phyloP scores from a whole-genome alignment of 2,888 invertebrate genomes.

The Zeuzera pyrina region DNA sequence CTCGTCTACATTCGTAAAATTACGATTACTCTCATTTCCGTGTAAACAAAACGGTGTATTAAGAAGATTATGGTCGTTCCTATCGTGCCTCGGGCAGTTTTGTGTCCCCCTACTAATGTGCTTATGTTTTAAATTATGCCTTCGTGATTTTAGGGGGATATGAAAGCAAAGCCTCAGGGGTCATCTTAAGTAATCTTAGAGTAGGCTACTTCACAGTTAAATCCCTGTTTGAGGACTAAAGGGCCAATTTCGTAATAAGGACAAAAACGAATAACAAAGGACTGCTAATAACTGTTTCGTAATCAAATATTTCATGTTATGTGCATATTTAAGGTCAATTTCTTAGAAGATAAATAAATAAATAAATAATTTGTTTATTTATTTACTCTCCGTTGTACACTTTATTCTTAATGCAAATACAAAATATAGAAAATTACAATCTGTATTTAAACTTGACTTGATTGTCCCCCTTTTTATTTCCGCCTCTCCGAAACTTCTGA shows the following conservation, averaged over 20 bases:
- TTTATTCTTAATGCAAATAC: too few species aligned
- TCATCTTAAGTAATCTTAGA: conserved; percentile 37
- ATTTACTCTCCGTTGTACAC: too few species aligned
- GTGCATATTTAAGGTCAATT: too few species aligned
- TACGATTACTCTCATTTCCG: conserved; percentile 6
- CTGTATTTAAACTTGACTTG: too few species aligned
- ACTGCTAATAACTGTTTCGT: neutral
- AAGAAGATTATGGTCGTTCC: conserved; percentile 18
- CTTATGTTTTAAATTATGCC: conserved; percentile 49
- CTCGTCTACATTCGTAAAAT: conserved; percentile 5
- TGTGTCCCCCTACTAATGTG: conserved; percentile 40
- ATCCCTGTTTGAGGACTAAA: conserved; percentile 41
- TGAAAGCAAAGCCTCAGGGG: conserved; percentile 43
- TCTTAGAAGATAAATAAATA: too few species aligned
- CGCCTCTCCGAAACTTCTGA: too few species aligned
- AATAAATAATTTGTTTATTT: too few species aligned
- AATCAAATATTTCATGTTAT: too few species aligned
- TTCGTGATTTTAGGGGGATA: conserved; percentile 52
- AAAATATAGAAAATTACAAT: too few species aligned
- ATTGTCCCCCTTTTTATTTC: too few species aligned
- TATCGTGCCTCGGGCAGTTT: conserved; percentile 28
- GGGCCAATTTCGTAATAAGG: neutral
- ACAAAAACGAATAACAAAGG: neutral
- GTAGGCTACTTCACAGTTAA: conserved; percentile 31
- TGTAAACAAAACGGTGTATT: conserved; percentile 12